phyloP scores from a whole-genome alignment of 2,888 invertebrate species.

The Phengaris arion region DNA sequence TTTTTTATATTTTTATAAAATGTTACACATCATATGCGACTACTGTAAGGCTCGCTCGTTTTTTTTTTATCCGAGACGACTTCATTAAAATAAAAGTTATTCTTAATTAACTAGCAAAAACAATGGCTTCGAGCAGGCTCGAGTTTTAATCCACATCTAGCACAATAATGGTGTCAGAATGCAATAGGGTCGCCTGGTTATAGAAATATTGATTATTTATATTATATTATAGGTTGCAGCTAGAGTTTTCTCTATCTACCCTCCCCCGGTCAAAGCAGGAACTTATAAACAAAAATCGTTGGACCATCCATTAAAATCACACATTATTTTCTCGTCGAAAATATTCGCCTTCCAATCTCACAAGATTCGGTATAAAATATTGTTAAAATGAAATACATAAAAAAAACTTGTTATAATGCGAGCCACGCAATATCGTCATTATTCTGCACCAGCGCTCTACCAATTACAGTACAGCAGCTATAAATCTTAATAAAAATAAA shows the following conservation, averaged over 20 bases:
- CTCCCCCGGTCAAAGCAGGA: no score
- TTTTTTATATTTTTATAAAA: no score
- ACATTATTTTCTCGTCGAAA: not conserved
- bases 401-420: not conserved
- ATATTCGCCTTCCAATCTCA: not conserved
- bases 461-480: slow-evolving; percentile 56
- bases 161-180: slow-evolving; percentile 13
- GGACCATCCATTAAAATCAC: not conserved
- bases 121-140: not conserved
- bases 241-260: no score
- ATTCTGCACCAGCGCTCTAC: slow-evolving; percentile 37
- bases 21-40: no score
- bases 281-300: no score
- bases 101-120: slow-evolving; percentile 17
- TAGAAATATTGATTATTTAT: slow-evolving; percentile 5
- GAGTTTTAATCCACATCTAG: slow-evolving; percentile 12
- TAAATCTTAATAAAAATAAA: slow-evolving; percentile 65
- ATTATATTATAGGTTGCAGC: no score
- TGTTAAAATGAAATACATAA: no score
- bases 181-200: not conserved
- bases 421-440: slow-evolving; percentile 20
- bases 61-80: not conserved
- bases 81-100: slow-evolving; percentile 4
- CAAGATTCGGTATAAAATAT: not conserved
- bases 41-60: no score